phyloP scores from a whole-genome alignment of 2,888 invertebrate genomes.

The Parnassius smintheus region DNA sequence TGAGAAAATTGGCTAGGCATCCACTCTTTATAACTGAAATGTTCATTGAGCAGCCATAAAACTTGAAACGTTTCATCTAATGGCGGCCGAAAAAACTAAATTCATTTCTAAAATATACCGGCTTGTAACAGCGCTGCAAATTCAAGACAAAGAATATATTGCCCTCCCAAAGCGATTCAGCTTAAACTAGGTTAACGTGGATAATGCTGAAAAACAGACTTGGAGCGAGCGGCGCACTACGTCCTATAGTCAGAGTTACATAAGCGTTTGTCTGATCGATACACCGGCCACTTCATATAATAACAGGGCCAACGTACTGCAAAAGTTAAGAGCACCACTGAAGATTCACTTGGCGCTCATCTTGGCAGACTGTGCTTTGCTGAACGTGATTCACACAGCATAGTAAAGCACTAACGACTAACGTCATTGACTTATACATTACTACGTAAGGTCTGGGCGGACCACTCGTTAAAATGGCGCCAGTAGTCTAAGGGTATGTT shows the following conservation, averaged over 20 bases:
- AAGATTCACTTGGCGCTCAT: slow-evolving; percentile 50
- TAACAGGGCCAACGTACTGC: slow-evolving; percentile 66
- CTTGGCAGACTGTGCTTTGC: slow-evolving; percentile 30
- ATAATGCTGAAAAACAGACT: slow-evolving; percentile 48
- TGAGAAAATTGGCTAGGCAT: slow-evolving; percentile 2
- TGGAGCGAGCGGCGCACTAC: slow-evolving; percentile 56
- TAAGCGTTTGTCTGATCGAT: slow-evolving; percentile 75
- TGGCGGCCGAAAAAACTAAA: slow-evolving; percentile 1
- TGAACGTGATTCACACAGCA: slow-evolving; percentile 8
- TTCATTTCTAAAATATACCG: slow-evolving; percentile 10
- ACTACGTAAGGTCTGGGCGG: too few relatives aligned
- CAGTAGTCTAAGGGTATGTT: too few relatives aligned
- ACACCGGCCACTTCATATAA: slow-evolving; percentile 62
- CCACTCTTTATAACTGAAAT: slow-evolving; percentile 13
- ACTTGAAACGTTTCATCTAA: slow-evolving; percentile 1
- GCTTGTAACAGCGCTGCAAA: slow-evolving; percentile 23
- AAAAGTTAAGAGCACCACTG: slow-evolving; percentile 50
- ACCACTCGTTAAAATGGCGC: too few relatives aligned
- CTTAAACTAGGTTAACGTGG: slow-evolving; percentile 39
- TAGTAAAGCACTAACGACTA: too few relatives aligned
- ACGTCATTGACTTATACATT: too few relatives aligned
- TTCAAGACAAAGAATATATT: slow-evolving; percentile 28
- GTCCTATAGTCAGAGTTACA: slow-evolving; percentile 61
- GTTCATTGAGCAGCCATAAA: slow-evolving; percentile 8
- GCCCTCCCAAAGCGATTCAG: slow-evolving; percentile 28